Base-by-base conservation (phyloP, 2,888 invertebrate genomes). In the Himalopsyche tibetana region DNA sequence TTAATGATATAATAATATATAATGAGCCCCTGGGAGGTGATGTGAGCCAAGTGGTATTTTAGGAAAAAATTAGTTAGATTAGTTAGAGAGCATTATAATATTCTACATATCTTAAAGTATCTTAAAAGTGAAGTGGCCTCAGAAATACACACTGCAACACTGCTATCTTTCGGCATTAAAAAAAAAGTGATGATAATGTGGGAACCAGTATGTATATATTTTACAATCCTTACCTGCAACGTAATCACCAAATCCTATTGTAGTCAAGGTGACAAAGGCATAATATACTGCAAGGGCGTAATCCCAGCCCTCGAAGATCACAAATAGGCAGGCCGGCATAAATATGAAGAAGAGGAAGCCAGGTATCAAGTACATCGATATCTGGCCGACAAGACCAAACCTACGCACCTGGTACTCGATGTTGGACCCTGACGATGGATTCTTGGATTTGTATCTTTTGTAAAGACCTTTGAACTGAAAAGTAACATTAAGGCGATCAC, bases 231-330 rank as follows among this genome's bases (percentile, higher is more conserved):
- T 92, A 96, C 97, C 97, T 91, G 98, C 97, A 51, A 98, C 98
- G 90, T 95, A 95, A 91, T 98, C 98, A n/a, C 98, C 98, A 91
- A 98, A 98, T 63, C 98, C 98, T 89, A 98, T 98, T 5, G 97
- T 97, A 4, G 97, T 96, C 15, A 97, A 93, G 0, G 97, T 97
- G 17, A 97, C 97, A 90, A 97, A 98, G 36, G 97, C 96, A 90
- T 96, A 98, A 91, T 98, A 98, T 74, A 98, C 94, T 0, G 97
- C 95, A 74, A 97, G 95, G 11, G 96, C 95, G 90, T 96, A 98
- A 11, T 95, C 94, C 98, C 98, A 98, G 1, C 94, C 95, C 92
- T 98, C 98, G 90, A 97, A 96, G 84, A 96, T 94, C 28, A 96
- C 95, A 90, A 98, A 97, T 56, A 98, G 94, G 89, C 96, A 95